Evolutionary conservation across 2,888 invertebrate genomes (phyloP), one percentile per base, ranked within the genome.

Genomic region (Geotrupes spiniger): DNA sequence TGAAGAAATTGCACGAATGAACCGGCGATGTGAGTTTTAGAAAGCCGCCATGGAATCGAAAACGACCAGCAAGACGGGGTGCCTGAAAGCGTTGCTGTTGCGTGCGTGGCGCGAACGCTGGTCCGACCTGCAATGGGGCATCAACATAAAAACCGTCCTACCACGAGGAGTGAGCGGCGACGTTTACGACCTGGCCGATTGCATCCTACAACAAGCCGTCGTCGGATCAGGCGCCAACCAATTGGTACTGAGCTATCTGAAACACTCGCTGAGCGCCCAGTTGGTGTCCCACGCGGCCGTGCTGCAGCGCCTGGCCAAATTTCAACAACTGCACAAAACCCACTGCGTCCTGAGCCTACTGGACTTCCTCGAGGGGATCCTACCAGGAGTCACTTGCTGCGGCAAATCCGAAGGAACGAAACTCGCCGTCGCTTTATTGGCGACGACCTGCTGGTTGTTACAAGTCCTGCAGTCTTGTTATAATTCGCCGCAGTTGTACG

Each of bases 41-140:
- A 21, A 21, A 31, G 38, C 12, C 42, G 10, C 4, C 8, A 88
- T 89, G 86, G 87, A 88, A 71, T 84, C 85, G 45, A 88, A 89
- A 76, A 86, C 86, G 52, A 89, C 89, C 25, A 89, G 88, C 70
- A 89, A 89, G 78, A 89, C 89, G 1, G 87, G 88, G 71, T 84
- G 86, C 49, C 71, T 90, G 38, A 89, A 89, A 73, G 87, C 89
- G 49, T 75, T 91, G 16, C 77, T 92, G 58, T 74, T 92, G 47
- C 81, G 85, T 69, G 96, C 95, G 38, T 97, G 96, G 96, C 81
- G 93, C 61, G 95, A 96, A 74, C 78, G 96, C 51, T 96, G 96
- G 96, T 87, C 89, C 1, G 95, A 95, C 71, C 82, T 94, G 36
- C 92, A 93, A 73, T 96, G 95, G 95, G 94, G 94, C 28, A 93